phyloP scores from a whole-genome alignment of 2,797 vertebrate species.

The Acanthurus lineatus region DNA sequence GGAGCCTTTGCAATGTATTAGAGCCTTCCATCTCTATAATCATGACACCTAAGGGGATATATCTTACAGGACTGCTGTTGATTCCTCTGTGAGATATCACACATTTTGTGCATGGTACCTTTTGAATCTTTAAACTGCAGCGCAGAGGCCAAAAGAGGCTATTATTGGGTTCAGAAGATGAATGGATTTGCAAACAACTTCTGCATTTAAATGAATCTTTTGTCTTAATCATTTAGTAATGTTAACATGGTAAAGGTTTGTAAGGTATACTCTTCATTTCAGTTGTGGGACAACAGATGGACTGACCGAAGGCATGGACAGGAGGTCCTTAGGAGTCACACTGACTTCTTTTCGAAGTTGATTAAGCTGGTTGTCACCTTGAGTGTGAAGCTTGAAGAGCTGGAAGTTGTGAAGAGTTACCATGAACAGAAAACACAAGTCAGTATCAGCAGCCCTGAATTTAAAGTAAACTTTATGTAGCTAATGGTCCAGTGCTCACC shows the following conservation, averaged over 20 bases:
- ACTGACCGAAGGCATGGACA: conserved; percentile 84
- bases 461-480: background rate
- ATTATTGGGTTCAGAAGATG: no score
- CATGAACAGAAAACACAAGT: background rate
- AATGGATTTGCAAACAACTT: background rate
- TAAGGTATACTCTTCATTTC: background rate
- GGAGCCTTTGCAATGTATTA: background rate
- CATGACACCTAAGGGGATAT: background rate
- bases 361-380: conserved; percentile 83
- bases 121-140: no score
- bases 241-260: background rate
- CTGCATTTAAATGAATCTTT: background rate
- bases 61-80: background rate
- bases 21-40: background rate
- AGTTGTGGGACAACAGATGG: background rate
- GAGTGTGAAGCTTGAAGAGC: conserved; percentile 82
- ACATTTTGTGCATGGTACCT: no score
- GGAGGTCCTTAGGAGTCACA: conserved; percentile 79
- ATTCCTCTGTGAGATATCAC: no score
- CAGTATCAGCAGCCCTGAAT: background rate
- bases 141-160: no score
- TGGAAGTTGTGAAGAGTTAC: conserved; percentile 42
- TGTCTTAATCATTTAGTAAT: background rate
- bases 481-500: conserved; percentile 58
- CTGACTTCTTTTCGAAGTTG: conserved; percentile 73